Evolutionary conservation across 2,797 vertebrate species (phyloP).

Genomic region (Phylloscopus collybita): DNA sequence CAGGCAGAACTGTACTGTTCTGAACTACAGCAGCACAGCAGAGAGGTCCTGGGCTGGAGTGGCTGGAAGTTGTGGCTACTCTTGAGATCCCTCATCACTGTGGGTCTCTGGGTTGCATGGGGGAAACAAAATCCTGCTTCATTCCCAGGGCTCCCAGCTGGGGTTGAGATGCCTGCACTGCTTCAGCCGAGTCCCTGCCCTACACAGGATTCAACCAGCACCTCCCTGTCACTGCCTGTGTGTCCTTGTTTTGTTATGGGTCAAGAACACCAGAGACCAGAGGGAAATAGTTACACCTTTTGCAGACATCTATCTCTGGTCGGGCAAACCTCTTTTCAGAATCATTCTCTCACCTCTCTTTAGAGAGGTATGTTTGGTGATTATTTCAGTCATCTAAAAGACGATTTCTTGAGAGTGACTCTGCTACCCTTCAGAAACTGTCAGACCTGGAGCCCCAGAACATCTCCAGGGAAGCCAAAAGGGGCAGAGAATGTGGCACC

Average conservation of each 20-base stretch:
- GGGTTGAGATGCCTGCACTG: background rate
- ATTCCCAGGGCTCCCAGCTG: background rate
- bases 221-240: background rate
- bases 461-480: background rate
- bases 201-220: background rate
- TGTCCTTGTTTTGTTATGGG: background rate
- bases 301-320: background rate
- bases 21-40: background rate
- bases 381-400: background rate
- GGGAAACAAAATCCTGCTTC: background rate
- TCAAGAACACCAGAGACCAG: background rate
- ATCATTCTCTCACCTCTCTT: background rate
- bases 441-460: background rate
- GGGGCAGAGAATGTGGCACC: background rate
- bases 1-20: background rate
- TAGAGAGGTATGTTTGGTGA: background rate
- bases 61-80: background rate
- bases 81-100: background rate
- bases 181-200: background rate
- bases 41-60: background rate
- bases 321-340: background rate
- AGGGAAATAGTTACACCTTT: background rate
- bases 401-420: background rate
- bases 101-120: background rate
- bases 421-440: background rate